Evolutionary conservation across 2,113 vertebrate species (phyloP).

Genomic region (Strigops habroptila): DNA sequence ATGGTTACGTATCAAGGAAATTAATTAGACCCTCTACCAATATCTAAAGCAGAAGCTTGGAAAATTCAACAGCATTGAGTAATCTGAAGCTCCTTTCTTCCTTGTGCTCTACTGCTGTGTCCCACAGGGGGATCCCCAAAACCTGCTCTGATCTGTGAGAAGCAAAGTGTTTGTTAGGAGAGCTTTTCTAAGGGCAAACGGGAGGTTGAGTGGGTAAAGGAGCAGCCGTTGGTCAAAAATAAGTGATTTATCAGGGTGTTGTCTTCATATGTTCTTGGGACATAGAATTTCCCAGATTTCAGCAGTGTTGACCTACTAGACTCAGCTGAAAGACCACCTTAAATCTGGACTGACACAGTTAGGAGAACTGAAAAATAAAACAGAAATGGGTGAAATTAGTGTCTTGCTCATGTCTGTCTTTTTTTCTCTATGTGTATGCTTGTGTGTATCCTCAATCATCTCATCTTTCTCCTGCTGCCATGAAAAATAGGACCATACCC

Average conservation of each 20-base stretch:
- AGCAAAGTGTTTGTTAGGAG: background rate
- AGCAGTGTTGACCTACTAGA: background rate
- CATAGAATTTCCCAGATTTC: background rate
- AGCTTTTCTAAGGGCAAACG: background rate
- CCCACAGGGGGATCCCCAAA: background rate
- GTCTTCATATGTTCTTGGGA: too few species aligned
- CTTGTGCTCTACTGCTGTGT: background rate
- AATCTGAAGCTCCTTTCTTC: background rate
- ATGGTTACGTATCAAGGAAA: conserved; percentile 4
- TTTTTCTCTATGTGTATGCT: fast-evolving
- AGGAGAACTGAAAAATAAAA: fast-evolving
- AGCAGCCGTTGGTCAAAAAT: background rate
- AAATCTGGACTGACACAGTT: fast-evolving
- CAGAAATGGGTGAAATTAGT: fast-evolving
- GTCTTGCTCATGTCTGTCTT: background rate
- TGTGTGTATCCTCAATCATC: too few species aligned
- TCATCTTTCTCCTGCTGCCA: background rate
- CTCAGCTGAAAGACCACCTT: background rate
- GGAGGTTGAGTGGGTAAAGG: background rate
- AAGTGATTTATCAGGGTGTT: background rate
- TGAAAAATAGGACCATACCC: background rate
- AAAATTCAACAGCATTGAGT: background rate
- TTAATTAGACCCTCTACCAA: background rate
- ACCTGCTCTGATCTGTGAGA: background rate
- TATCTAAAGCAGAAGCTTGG: background rate